Base-by-base conservation (phyloP, 2,113 vertebrate genomes). In the Phylloscopus trochiloides region DNA sequence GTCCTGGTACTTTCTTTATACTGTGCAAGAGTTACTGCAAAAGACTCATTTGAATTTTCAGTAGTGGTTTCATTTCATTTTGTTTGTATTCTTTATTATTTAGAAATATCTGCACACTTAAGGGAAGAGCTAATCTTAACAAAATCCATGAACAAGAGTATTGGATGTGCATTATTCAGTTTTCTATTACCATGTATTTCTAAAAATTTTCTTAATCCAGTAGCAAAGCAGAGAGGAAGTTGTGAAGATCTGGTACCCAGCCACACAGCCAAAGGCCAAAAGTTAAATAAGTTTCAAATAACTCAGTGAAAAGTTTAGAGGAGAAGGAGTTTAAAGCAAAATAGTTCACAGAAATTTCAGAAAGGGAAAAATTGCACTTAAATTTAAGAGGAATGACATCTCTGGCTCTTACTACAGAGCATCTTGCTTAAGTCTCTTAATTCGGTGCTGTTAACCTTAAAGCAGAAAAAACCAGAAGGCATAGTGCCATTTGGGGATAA, bases 371-470 rank as follows among this genome's bases (percentile, higher is more conserved):
- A 83, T 38, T 65, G 7, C 13, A 31, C 29, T 85, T 90, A 76
- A 70, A 85, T 91, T 94, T 67, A 57, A 63, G 40, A 62, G 55
- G 45, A 91, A 65, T 86, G 81, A 82, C 74, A 70, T 88, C 47
- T 85, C 43, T 94, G 82, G 63, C 67, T 92, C 59, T 76, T 86
- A 47, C 25, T 24, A 28, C 10, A 61, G 13, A 93, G 29, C 74
- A 85, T 90, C 90, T 95, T 93, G 78, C 63, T 94, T 79, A 86
- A 82, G 38, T 86, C 22, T 92, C 43, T 90, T 95, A 93, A 78
- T 88, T 94, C 0, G 0, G 15, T 70, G 34, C 26, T 59, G 63
- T 90, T 90, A 95, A 93, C 66, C 81, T 95, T 77, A 85, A 77
- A 78, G 63, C 38, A 68, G 78, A 34, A 92, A 87, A 94, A 78